These are phyloP conservation scores for Scotopteryx bipunctaria DNA, from an alignment of 2,888 invertebrate genomes.

Conservation along the genomic window DNA sequence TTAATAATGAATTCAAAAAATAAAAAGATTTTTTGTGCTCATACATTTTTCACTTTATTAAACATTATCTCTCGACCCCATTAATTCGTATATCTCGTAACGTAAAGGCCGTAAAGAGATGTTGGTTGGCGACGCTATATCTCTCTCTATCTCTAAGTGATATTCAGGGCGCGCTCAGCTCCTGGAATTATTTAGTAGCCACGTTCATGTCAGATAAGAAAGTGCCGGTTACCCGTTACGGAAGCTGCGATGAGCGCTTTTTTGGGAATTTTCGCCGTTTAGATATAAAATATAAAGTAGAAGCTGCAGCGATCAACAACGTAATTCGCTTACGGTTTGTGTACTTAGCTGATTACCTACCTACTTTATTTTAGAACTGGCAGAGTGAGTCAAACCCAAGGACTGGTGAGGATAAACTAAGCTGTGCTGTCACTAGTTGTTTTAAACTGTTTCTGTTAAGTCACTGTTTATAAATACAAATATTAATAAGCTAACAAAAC, in stretches of 20 bases:
- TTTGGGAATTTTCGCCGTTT: background rate
- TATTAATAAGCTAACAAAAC: too few species aligned
- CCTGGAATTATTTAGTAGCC: constrained; percentile 39
- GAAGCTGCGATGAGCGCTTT: background rate
- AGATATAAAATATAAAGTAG: background rate
- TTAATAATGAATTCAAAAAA: too few species aligned
- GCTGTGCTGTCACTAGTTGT: too few species aligned
- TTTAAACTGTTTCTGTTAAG: too few species aligned
- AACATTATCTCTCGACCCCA: constrained; percentile 6
- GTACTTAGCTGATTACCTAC: too few species aligned
- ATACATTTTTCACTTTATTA: constrained; percentile 5
- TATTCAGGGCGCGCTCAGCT: constrained; percentile 45
- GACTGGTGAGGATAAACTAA: too few species aligned
- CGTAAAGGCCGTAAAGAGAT: constrained; percentile 11
- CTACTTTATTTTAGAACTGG: too few species aligned
- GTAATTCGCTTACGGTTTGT: too few species aligned
- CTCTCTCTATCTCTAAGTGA: constrained; percentile 45
- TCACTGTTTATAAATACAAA: too few species aligned
- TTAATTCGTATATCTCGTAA: constrained; percentile 19
- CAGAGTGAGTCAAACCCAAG: too few species aligned
- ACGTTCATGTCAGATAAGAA: constrained; percentile 31
- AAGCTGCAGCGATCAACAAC: too few species aligned
- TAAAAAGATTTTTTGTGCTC: background rate
- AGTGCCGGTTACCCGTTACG: constrained; percentile 10
- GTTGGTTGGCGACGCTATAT: constrained; percentile 19